phyloP scores from a whole-genome alignment of 2,888 invertebrate species.

The Lingula anatina region DNA sequence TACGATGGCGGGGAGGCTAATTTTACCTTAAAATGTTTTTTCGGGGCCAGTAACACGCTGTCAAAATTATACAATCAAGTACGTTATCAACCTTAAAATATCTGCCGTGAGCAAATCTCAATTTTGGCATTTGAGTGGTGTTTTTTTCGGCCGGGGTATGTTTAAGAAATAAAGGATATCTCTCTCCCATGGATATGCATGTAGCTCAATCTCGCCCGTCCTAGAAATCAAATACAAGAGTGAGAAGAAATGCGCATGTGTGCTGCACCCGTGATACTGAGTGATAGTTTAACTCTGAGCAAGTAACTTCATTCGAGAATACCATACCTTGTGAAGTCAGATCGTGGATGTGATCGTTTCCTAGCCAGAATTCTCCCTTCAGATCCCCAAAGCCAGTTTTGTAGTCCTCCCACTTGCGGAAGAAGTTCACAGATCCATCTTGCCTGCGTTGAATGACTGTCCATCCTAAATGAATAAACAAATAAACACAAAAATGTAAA shows the following conservation, averaged over 20 bases:
- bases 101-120: no score
- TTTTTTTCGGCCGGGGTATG: no score
- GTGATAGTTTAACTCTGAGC: neutral
- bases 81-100: neutral
- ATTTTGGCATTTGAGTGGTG: no score
- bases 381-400: conserved; percentile 73
- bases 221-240: neutral
- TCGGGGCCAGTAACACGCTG: no score
- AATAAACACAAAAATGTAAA: neutral
- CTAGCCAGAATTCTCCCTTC: conserved; percentile 80
- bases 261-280: no score
- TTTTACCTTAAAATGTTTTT: no score
- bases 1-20: no score
- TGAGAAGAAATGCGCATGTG: neutral
- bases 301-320: conserved; percentile 6
- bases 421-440: conserved; percentile 77
- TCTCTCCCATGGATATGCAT: neutral
- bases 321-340: conserved; percentile 58
- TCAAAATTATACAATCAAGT: neutral
- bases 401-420: conserved; percentile 79
- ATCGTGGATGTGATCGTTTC: conserved; percentile 76
- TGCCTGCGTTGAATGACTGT: conserved; percentile 76
- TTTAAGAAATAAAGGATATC: neutral
- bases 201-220: neutral
- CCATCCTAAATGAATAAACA: conserved; percentile 55